Conservation (phyloP, 2,888 invertebrate species). For the Pseudanteris insignis region DNA sequence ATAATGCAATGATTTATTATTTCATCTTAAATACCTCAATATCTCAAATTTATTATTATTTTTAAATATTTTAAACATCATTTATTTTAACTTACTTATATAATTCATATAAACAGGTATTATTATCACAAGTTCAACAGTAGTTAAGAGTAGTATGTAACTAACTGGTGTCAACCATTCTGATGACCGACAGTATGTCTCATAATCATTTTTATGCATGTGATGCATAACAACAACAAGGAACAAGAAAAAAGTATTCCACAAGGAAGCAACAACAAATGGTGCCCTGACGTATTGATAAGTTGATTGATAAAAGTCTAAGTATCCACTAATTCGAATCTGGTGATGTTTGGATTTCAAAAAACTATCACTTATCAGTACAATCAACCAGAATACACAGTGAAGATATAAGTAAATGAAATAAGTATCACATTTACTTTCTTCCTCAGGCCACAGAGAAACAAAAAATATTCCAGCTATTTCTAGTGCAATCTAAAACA, state of each 20-base stretch:
- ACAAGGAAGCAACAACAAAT: conserved; percentile 72
- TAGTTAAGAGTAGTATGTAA: conserved; percentile 67
- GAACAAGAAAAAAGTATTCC: conserved; percentile 60
- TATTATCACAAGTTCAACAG: conserved; percentile 66
- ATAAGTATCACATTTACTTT: conserved; percentile 61
- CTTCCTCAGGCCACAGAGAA: conserved; percentile 59
- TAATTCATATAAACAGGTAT: conserved; percentile 69
- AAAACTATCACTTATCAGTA: conserved; percentile 67
- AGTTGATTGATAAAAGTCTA: conserved; percentile 75
- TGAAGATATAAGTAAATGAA: conserved; percentile 63
- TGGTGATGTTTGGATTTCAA: conserved; percentile 71
- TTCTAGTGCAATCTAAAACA: conserved; percentile 57
- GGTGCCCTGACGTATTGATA: conserved; percentile 72
- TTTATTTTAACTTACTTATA: conserved; percentile 72
- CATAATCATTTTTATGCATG: conserved; percentile 60
- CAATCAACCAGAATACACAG: conserved; percentile 58
- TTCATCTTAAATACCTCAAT: too few species aligned
- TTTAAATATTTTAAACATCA: too few species aligned
- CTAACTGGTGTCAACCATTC: conserved; percentile 63
- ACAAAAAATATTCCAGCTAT: conserved; percentile 60
- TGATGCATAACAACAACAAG: conserved; percentile 62
- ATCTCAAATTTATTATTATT: too few species aligned
- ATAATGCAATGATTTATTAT: too few species aligned
- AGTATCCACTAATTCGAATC: conserved; percentile 73
- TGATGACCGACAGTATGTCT: conserved; percentile 68